Evolutionary conservation across 2,113 vertebrate genomes (phyloP), one percentile per base, ranked within the genome.

Genomic region (Atherinomorus stipes): DNA sequence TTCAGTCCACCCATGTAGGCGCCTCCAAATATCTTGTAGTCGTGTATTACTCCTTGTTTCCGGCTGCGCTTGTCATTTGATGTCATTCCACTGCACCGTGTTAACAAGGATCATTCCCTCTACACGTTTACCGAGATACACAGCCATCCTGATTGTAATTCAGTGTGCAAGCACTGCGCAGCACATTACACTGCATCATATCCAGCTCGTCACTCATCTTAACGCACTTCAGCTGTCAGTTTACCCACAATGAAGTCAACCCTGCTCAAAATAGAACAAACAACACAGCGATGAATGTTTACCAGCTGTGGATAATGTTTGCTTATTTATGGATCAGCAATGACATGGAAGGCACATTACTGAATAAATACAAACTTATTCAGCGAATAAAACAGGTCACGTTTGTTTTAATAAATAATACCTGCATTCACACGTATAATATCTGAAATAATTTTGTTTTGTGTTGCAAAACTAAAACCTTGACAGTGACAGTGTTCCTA

Each of bases 121-220:
- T 16, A 47, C 40, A 31, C 47, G 57, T 34, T 34, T 22, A 34
- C 28, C 8, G 9, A 19, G n/a, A 22, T 62, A 34, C 16, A 2
- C 28, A 2, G 50, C 7, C 28, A 44, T 44, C 16, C 19, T 60
- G 69, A 82, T 57, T 71, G 51, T 63, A 45, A 62, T 74, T 54
- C 61, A 15, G 49, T 9, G n/a, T 42, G 54, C 49, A 51, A 4
- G 11, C 0, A 7, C 59, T 57, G 22, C 12, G 34, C 71, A 56
- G 70, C 60, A 66, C 56, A 47, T 61, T 57, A 18, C 56, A n/a
- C 56, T 18, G 34, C 51, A 51, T 59, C 61, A 26, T 7, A 15
- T 21, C 16, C 52, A 15, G 44, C 28, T n/a, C 6, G 4, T 49
- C 34, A 11, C 70, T 70, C 60, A 45, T 40, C 50, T 50, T 34